Base-by-base conservation (phyloP, 2,888 invertebrate genomes). In the Euclidia mi region DNA sequence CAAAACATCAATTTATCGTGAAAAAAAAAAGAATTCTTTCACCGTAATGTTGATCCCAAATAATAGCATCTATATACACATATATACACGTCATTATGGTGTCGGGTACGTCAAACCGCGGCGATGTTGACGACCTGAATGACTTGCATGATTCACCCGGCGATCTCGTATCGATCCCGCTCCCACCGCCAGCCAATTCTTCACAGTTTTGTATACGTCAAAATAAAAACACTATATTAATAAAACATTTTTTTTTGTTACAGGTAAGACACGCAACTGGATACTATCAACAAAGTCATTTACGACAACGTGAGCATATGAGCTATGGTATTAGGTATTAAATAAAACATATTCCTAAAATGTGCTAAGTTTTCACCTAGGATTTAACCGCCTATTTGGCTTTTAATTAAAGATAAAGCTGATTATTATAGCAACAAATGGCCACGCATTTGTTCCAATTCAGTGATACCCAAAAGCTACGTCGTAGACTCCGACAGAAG, bases 71-170 rank as follows among this genome's bases (percentile, higher is more conserved):
- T 76, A 71, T 78, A 53, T 51, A 58, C 57, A 57, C 41, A 65
- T 18, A 28, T 14, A 49, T 71, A 61, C 78, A 82, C 88, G 84
- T 87, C 85, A 86, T 85, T 82, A 81, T 77, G 61, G 63, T 63
- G 63, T 51, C 61, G 38, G 78, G 79, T 85, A 82, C 87, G 87
- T 89, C 88, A 89, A 89, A 90, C 90, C 87, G 87, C 59, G 60
- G 56, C 64, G 67, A 78, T 87, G 91, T 87, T 88, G 88, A 88
- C 85, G 90, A 92, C 89, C 91, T 81, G 85, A 77, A 85, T 93
- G 91, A 93, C 89, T 92, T 89, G 91, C 89, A 87, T 77, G 81
- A 81, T 85, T 82, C 67, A 67, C 32, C 48, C 76, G 72, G 78
- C 87, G 79, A 85, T 85, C 82, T 81, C 77, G 68, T 87, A 89